Conservation (phyloP, 1,140 invertebrate species). For the Euura lappo region DNA sequence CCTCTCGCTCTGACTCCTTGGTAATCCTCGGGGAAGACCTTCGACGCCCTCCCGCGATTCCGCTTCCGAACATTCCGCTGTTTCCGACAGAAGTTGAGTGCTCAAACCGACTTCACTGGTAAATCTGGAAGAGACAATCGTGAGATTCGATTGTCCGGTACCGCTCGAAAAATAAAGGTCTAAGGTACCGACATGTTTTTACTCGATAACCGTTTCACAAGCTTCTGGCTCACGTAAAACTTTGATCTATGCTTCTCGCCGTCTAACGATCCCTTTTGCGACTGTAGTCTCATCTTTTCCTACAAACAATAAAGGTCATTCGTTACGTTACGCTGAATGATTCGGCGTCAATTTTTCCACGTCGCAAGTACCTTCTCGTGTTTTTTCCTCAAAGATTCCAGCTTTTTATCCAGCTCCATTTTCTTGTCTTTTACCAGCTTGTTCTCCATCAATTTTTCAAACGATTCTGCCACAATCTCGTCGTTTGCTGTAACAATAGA, state of each 20-base stretch:
- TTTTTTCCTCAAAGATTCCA: slow-evolving; percentile 84
- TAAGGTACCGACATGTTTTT: slow-evolving; percentile 77
- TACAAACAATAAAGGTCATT: slow-evolving; percentile 24
- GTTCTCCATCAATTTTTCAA: slow-evolving; percentile 81
- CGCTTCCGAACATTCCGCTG: slow-evolving; percentile 52
- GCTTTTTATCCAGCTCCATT: slow-evolving; percentile 84
- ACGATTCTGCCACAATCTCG: slow-evolving; percentile 73
- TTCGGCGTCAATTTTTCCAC: neutral
- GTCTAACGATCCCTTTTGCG: slow-evolving; percentile 65
- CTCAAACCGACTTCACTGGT: slow-evolving; percentile 44
- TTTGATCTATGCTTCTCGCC: slow-evolving; percentile 69
- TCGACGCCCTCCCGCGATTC: slow-evolving; percentile 58
- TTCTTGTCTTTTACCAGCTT: slow-evolving; percentile 85
- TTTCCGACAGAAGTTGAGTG: slow-evolving; percentile 38
- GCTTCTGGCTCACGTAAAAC: slow-evolving; percentile 74
- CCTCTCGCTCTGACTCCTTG: slow-evolving; percentile 71
- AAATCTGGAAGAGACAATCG: slow-evolving; percentile 44
- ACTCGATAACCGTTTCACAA: slow-evolving; percentile 80
- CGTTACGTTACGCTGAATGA: neutral
- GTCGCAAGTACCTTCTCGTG: slow-evolving; percentile 74
- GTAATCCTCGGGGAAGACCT: slow-evolving; percentile 56
- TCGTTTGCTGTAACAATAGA: slow-evolving; percentile 53
- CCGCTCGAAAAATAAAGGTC: neutral
- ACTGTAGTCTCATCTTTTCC: slow-evolving; percentile 68
- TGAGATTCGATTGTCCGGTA: neutral